Evolutionary conservation across 2,797 vertebrate genomes (phyloP), one percentile per base, ranked within the genome.

Genomic region (Oreochromis mossambicus): DNA sequence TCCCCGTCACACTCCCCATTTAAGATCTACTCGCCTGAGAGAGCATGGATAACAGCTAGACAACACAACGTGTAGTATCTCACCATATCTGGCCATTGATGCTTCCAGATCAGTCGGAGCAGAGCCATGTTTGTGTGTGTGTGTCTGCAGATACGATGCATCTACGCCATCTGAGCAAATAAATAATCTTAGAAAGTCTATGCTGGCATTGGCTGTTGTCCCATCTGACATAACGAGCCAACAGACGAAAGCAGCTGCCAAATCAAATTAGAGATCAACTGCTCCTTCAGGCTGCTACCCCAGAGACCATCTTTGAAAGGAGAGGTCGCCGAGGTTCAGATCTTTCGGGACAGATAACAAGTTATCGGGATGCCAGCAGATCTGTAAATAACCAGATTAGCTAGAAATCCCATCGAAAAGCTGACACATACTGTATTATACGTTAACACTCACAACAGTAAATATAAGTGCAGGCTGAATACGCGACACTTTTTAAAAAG

Each of bases 371-470:
- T 52, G 77, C 73, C 77, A 79, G 10, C 43, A 48, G 29, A 32
- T 83, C 76, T 50, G 86, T 48, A 63, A 85, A 81, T 82, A 84
- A 86, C 84, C 83, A 26, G 38, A 78, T 54, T 58, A 76, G 77
- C 79, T 84, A 78, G 87, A 81, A 66, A 91, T 86, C 6, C 48
- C 81, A 89, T 93, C 80, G 90, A 84, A 87, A 91, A 80, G 32
- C 61, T 52, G 43, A 61, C 29, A 34, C 80, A 10, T 78, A 88
- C 83, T 70, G 56, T 3, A 8, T 29, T 24, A 9, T 63, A 88
- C 77, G 68, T 83, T 85, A 52, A 87, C 86, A 85, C 78, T 84
- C 32, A 32, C 9, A n/a, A 63, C 26, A 41, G 61, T 80, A 83
- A n/a, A 80, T 61, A 56, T 4, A 15, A 66, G 12, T 6, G 15